A percentile compares a stretch with the other conserved stretches of the same genome.
Evolutionary conservation across 1,140 invertebrate species (phyloP).

Genomic region (Tetramorium simillimum): DNA sequence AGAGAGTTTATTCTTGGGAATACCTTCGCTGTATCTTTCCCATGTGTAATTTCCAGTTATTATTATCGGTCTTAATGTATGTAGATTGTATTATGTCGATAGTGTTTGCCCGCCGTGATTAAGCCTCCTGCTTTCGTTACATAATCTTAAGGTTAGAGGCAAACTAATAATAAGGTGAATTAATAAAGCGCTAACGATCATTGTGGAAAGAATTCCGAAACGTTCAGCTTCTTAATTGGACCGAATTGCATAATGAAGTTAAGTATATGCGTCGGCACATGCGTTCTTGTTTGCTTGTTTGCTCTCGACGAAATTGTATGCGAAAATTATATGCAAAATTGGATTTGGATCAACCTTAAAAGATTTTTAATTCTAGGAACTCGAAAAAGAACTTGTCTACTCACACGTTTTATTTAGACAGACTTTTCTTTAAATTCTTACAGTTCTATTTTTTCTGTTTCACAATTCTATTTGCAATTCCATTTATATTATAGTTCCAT

Average conservation of each 20-base stretch:
- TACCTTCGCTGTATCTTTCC: not conserved
- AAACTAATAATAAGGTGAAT: conserved; percentile 47
- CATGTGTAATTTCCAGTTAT: conserved; percentile 32
- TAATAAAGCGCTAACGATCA: conserved; percentile 48
- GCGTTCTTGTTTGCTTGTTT: not conserved
- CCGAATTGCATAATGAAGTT: conserved; percentile 6
- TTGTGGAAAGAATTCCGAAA: conserved; percentile 33
- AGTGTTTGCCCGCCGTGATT: conserved; percentile 38
- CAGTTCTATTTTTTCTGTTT: not conserved
- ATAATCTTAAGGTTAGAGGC: conserved; percentile 19
- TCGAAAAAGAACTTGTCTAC: not conserved
- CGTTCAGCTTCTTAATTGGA: conserved; percentile 47
- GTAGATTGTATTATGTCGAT: conserved; percentile 46
- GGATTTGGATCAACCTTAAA: conserved; percentile 20
- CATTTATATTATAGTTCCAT: too few species aligned
- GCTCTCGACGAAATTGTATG: conserved; percentile 27
- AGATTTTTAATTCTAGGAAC: not conserved
- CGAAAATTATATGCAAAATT: too few species aligned
- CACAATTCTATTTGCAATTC: not conserved
- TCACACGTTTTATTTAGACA: not conserved
- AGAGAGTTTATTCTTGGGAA: conserved; percentile 8
- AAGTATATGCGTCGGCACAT: not conserved
- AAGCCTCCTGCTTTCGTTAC: conserved; percentile 24
- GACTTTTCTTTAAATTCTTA: not conserved
- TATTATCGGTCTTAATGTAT: conserved; percentile 42